Evolutionary conservation across 2,797 vertebrate genomes (phyloP).

Genomic region (Iguana delicatissima): DNA sequence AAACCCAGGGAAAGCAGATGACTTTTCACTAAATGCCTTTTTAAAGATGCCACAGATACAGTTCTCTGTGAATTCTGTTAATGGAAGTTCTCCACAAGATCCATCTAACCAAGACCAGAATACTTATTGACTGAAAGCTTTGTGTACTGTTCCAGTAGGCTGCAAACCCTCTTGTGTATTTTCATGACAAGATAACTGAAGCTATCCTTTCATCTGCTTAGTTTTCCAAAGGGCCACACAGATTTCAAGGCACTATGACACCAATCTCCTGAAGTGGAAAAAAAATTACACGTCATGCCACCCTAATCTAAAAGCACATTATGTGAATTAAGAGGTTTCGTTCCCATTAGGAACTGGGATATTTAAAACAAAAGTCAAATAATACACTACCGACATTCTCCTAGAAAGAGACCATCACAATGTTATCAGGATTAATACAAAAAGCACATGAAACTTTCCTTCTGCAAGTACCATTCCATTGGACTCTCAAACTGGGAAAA

Average conservation of each 20-base stretch:
- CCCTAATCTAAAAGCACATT: background rate
- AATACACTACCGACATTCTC: background rate
- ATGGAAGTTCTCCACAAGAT: background rate
- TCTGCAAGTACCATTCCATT: background rate
- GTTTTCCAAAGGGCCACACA: background rate
- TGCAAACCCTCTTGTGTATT: background rate
- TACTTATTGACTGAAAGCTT: background rate
- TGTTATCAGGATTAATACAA: background rate
- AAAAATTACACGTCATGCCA: background rate
- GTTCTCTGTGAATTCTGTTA: background rate
- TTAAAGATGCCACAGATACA: background rate
- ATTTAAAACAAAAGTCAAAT: background rate
- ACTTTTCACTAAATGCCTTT: background rate
- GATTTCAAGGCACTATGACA: background rate
- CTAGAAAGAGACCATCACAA: background rate
- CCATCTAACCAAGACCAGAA: background rate
- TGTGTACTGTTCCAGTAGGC: too few relatives aligned
- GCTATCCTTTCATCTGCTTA: background rate
- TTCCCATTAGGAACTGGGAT: background rate
- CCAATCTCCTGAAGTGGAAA: background rate
- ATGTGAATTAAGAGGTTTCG: background rate
- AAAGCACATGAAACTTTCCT: background rate
- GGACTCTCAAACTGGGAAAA: background rate
- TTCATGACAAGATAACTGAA: background rate
- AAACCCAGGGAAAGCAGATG: background rate